Percentiles rank a stretch among this genome's conserved stretches.
Evolutionary conservation across 2,888 invertebrate species (phyloP).

Genomic region (Mactromeris polynyma): DNA sequence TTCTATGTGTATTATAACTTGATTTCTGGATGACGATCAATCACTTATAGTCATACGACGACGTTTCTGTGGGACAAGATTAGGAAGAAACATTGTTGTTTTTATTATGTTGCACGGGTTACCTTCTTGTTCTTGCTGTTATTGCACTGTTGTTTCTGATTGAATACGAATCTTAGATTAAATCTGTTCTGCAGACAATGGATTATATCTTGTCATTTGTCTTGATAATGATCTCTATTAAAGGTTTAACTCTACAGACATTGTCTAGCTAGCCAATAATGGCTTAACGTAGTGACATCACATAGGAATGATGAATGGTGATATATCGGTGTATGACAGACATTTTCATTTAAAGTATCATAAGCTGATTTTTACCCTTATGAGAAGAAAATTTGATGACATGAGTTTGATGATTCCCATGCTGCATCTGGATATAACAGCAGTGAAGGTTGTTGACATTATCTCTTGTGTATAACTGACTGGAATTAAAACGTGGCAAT

Average conservation of each 20-base stretch:
- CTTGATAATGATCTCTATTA: background rate
- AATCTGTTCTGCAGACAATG: too few species aligned
- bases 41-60: too few species aligned
- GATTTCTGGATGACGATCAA: background rate
- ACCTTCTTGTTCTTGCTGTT: too few species aligned
- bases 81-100: too few species aligned
- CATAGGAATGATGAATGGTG: background rate
- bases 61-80: too few species aligned
- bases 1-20: background rate
- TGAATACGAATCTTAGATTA: too few species aligned
- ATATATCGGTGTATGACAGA: background rate
- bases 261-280: background rate
- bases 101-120: too few species aligned
- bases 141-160: too few species aligned
- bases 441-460: background rate
- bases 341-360: background rate
- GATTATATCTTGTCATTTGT: background rate
- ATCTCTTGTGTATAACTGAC: background rate
- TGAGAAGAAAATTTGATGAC: background rate
- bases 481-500: background rate
- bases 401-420: background rate
- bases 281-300: background rate
- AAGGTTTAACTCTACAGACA: background rate
- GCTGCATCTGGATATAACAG: background rate
- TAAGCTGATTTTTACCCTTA: conserved; percentile 5